Evolutionary conservation across 2,797 vertebrate species (phyloP).

Genomic region (Tragelaphus eurycerus): DNA sequence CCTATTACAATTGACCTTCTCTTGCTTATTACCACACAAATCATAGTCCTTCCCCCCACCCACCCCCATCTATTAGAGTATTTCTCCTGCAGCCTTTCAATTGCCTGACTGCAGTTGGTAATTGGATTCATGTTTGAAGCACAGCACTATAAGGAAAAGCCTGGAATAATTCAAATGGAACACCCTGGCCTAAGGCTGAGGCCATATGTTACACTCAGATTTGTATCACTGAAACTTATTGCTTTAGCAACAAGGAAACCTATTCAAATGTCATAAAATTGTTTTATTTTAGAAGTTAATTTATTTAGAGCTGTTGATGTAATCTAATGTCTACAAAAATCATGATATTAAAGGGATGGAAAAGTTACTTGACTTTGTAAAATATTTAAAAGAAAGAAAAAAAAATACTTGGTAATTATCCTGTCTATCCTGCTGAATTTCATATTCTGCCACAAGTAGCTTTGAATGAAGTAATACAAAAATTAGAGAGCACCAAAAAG

Average conservation of each 20-base stretch:
- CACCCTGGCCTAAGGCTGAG: constrained; percentile 80
- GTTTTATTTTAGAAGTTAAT: constrained; percentile 63
- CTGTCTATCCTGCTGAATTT: constrained; percentile 39
- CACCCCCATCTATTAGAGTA: constrained; percentile 75
- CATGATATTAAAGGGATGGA: neutral
- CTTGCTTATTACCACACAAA: constrained; percentile 85
- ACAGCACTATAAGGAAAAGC: constrained; percentile 75
- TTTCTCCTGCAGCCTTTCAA: constrained; percentile 81
- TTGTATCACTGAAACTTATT: constrained; percentile 78
- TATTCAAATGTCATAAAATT: constrained; percentile 72
- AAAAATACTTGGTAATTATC: constrained; percentile 18
- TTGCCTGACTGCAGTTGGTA: constrained; percentile 83
- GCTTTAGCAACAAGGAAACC: constrained; percentile 71
- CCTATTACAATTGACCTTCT: constrained; percentile 87
- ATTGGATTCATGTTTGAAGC: constrained; percentile 85
- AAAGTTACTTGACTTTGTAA: constrained; percentile 45
- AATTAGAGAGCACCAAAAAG: constrained; percentile 70
- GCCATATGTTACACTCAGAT: constrained; percentile 83
- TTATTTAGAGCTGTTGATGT: constrained; percentile 59
- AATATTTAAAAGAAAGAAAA: constrained; percentile 23
- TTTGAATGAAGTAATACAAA: constrained; percentile 67
- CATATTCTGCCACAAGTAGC: constrained; percentile 27
- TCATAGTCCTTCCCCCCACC: constrained; percentile 75
- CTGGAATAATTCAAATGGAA: constrained; percentile 83
- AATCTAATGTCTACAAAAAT: constrained; percentile 49